Base-by-base conservation (phyloP, 2,888 invertebrate species). In the Caradrina kadenii region DNA sequence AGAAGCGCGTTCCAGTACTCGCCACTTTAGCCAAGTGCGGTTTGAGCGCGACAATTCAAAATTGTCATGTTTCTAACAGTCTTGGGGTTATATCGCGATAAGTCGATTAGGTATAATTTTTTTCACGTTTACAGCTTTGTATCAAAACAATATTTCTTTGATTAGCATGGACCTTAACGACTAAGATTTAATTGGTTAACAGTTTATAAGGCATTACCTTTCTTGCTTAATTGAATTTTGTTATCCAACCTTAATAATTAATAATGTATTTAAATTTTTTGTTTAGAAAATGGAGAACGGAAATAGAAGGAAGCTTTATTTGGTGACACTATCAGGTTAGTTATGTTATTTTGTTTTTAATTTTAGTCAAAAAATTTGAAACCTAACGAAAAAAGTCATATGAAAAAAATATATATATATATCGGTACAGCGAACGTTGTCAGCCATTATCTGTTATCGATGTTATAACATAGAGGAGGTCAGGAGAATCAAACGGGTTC, bases 281-380 rank as follows among this genome's bases (percentile, higher is more conserved):
- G 45, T 42, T 19, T 66, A 80, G 80, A 66, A 2, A 42, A 80
- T 76, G 92, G 85, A 89, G 73, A 69, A 76, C 15, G 86, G 88
- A 4, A 89, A 80, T 68, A 88, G 92, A 78, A 85, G 73, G 59
- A 83, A 91, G 7, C 93, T 93, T 69, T 94, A 93, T 83, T 85
- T 92, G 71, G 88, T 90, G 55, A 90, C 93, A 22, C 81, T 93
- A 70, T 89, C 89, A n/a, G 88, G 94, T 94, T 82, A 89, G 91
- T 82, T 55, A 15, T 58, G 15, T 45, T 79, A 58, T 60, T 68
- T 45, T 11, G 17, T 17, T 39, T 10, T 42, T 56, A 15, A 15
- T 45, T 17, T 17, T 17, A 2, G 5, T 15, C 7, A 8, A 6
- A 35, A 6, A 1, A 8, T 35, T 8, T 35, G 1, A 35, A 6